phyloP scores from a whole-genome alignment of 30 jellyfish, hydroid and myxozoan species.

The Sanderia malayensis region DNA sequence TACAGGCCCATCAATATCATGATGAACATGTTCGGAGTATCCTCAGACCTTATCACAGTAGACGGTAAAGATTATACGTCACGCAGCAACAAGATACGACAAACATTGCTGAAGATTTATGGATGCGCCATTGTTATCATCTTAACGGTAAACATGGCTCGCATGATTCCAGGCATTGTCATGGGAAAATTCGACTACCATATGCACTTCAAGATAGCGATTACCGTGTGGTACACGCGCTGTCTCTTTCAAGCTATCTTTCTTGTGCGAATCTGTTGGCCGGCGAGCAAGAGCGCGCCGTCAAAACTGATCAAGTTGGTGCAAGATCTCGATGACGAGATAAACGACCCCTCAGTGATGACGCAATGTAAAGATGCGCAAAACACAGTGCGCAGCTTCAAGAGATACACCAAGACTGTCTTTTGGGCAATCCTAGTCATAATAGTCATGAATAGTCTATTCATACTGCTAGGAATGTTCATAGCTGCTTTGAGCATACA shows the following conservation, averaged over 20 bases:
- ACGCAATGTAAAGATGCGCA: background rate
- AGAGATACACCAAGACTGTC: background rate
- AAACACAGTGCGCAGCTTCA: background rate
- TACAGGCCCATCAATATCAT: background rate
- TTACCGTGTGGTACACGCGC: conserved; percentile 22
- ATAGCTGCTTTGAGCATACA: conserved; percentile 2
- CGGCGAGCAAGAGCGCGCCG: background rate
- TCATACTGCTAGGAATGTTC: conserved; percentile 10
- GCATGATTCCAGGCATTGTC: background rate
- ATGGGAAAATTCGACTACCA: background rate
- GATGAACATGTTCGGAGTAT: background rate
- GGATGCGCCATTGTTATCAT: background rate
- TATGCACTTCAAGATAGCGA: background rate
- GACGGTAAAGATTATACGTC: background rate
- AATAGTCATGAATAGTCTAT: background rate
- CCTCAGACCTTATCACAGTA: background rate
- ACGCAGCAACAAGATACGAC: background rate
- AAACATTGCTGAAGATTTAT: background rate
- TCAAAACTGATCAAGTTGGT: conserved; percentile 17
- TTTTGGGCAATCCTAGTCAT: background rate
- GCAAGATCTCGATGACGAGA: conserved; percentile 23
- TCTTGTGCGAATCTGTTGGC: background rate
- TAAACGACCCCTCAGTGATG: background rate
- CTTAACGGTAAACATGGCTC: background rate
- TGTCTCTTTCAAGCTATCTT: background rate